phyloP scores from a whole-genome alignment of 2,113 vertebrate species.

The Toxotes chatareus region DNA sequence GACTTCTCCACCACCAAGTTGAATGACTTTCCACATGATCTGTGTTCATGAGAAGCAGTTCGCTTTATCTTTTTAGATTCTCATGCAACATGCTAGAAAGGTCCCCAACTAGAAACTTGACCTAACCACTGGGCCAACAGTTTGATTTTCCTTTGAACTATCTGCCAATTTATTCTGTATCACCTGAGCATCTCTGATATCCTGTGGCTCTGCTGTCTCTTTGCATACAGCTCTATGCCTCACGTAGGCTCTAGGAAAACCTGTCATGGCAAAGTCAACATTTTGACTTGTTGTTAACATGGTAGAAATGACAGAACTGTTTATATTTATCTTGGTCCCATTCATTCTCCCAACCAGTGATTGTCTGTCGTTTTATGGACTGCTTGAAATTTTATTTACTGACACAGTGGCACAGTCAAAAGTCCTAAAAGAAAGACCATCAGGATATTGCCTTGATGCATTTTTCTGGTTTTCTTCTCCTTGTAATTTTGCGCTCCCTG shows the following conservation, averaged over 20 bases:
- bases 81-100: not conserved
- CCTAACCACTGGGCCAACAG: not conserved
- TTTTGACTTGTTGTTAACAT: too few relatives aligned
- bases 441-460: not conserved
- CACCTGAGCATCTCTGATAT: not conserved
- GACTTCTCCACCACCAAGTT: constrained; percentile 26
- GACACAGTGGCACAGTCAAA: not conserved
- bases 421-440: not conserved
- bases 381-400: not conserved
- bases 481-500: not conserved
- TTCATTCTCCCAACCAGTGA: not conserved
- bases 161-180: not conserved
- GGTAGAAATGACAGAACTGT: too few relatives aligned
- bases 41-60: constrained; percentile 7
- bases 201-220: not conserved
- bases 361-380: not conserved
- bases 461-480: too few relatives aligned
- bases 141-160: not conserved
- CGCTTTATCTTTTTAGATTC: not conserved
- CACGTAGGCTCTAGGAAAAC: not conserved
- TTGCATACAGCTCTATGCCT: not conserved
- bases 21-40: constrained; percentile 41
- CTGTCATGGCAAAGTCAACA: too few relatives aligned
- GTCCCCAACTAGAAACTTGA: not conserved
- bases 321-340: too few relatives aligned